Evolutionary conservation across 2,888 invertebrate species (phyloP), one percentile per base, ranked within the genome.

Genomic region (Melanchra persicariae): DNA sequence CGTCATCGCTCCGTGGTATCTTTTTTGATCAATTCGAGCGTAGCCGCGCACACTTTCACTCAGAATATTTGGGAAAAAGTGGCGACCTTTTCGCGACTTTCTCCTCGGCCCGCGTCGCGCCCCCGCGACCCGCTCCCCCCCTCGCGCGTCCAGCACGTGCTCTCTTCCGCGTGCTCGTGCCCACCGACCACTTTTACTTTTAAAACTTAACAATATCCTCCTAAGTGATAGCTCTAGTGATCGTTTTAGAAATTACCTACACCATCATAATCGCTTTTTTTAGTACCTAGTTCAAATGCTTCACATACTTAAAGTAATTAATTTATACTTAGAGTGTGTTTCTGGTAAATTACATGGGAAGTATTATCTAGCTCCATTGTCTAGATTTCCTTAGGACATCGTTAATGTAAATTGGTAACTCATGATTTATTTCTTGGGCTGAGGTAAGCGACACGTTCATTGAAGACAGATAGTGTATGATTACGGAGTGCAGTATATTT

Each of bases 51-150:
- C 85, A 94, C 95, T 96, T 96, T 95, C 95, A 93, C 95, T 94
- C 88, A 84, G 94, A 95, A 95, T 96, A 96, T 96, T 96, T 96
- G 94, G 95, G 93, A 94, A 95, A 95, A 95, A 95, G 95, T 92
- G 89, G 89, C 95, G 95, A 96, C 95, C 95, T 96, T 95, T 95
- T 93, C 90, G 93, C 93, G 88, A 94, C 95, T 95, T 96, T 95
- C 95, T 92, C 93, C 86, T 87, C 87, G 85, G 85, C 82, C 87
- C 89, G 81, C 86, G 74, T 79, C 85, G 74, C 81, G 75, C 70
- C 74, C 58, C 62, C 81, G 83, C 70, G 77, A 81, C 79, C 81
- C 82, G 66, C 82, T 51, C 79, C 47, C 68, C 74, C 75, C 82
- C 87, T 71, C 70, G n/a, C 19, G 12, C 85, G 74, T 85, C 85